These are phyloP conservation scores for Apogon talboti DNA, from an alignment of 2,797 vertebrate genomes.

Conservation along the genomic window DNA sequence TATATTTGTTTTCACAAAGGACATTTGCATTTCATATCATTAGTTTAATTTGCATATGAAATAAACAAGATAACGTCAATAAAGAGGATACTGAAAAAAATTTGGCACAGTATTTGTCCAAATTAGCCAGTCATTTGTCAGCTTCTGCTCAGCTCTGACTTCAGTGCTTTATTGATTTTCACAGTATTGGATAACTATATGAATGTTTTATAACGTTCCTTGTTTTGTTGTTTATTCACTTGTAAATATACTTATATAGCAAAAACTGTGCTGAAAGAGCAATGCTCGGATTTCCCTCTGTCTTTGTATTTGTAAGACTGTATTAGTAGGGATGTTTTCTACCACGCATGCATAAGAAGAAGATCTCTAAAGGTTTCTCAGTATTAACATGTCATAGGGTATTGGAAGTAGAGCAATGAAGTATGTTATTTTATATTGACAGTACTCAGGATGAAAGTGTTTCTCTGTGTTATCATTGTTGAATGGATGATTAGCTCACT, in stretches of 20 bases:
- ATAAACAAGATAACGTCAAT: conserved; percentile 15
- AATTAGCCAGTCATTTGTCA: conserved; percentile 25
- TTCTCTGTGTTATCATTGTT: conserved; percentile 60
- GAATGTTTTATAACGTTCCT: conserved; percentile 33
- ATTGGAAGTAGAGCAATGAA: conserved; percentile 56
- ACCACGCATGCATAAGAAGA: conserved; percentile 46
- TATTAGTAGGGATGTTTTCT: conserved; percentile 2
- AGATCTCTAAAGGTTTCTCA: conserved; percentile 49
- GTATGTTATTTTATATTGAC: conserved; percentile 64
- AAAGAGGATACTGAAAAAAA: conserved; percentile 29
- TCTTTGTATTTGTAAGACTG: conserved; percentile 28
- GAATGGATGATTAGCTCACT: conserved; percentile 62
- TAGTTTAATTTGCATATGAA: conserved; percentile 56
- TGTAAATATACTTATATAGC: conserved; percentile 66
- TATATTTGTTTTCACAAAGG: conserved; percentile 39
- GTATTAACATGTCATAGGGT: conserved; percentile 67
- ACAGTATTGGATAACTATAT: conserved; percentile 46
- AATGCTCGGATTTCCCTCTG: conserved; percentile 14
- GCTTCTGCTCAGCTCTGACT: conserved; percentile 28
- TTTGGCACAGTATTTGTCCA: conserved; percentile 33
- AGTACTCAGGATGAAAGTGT: conserved; percentile 82
- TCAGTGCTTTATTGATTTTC: conserved; percentile 26
- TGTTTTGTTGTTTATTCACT: conserved; percentile 25
- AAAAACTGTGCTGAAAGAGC: conserved; percentile 19
- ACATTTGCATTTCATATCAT: conserved; percentile 43